Evolutionary conservation across 2,888 invertebrate genomes (phyloP).

Genomic region (Dromius quadrimaculatus): DNA sequence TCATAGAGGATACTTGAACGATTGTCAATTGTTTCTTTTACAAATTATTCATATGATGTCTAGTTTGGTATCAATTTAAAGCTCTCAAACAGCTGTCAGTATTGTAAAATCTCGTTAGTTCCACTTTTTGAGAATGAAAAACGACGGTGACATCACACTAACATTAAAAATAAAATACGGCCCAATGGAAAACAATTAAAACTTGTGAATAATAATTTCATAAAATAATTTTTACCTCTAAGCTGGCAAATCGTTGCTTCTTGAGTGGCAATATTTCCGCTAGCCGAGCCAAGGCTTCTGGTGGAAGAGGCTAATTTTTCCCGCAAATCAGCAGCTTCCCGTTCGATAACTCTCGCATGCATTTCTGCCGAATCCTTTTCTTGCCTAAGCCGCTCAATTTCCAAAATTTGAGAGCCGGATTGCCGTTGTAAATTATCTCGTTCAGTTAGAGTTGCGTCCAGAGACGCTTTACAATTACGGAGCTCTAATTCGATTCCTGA

Average conservation of each 20-base stretch:
- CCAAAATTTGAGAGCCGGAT: constrained; percentile 77
- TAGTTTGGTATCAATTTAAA: no score
- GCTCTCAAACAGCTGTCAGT: no score
- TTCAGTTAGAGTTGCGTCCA: constrained; percentile 76
- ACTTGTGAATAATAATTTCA: background rate
- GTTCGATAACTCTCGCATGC: constrained; percentile 78
- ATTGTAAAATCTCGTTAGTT: no score
- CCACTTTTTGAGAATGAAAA: no score
- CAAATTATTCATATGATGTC: no score
- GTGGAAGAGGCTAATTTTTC: constrained; percentile 76
- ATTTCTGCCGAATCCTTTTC: constrained; percentile 83
- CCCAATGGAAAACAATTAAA: no score
- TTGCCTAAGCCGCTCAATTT: constrained; percentile 79
- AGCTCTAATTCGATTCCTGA: constrained; percentile 75
- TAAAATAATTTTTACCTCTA: constrained; percentile 68
- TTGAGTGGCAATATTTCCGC: constrained; percentile 77
- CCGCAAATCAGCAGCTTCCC: constrained; percentile 77
- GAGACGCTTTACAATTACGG: constrained; percentile 74
- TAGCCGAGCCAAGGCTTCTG: constrained; percentile 75
- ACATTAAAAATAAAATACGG: no score
- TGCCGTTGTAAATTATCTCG: constrained; percentile 83
- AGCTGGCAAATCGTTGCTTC: constrained; percentile 77
- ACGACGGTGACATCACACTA: no score
- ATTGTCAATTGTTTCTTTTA: no score
- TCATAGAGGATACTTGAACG: no score